A percentile compares a stretch with the other conserved stretches of the same genome.
These are phyloP conservation scores for Acromyrmex echinatior DNA, from an alignment of 1,140 invertebrate species.

Conservation along the genomic window DNA sequence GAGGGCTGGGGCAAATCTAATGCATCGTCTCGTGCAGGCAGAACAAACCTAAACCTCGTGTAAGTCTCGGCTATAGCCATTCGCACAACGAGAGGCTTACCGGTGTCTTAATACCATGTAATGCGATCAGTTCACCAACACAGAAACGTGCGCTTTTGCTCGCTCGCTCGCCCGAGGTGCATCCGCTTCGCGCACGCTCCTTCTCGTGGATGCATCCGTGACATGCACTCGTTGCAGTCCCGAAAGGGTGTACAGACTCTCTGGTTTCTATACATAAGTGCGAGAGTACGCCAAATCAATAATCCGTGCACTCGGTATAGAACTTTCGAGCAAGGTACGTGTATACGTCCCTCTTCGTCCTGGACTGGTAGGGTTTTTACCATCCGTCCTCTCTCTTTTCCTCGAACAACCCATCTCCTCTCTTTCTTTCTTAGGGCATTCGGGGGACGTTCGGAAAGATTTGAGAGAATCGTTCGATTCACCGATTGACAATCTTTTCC, in stretches of 20 bases:
- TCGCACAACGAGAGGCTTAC: slow-evolving; percentile 79
- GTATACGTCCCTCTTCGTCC: slow-evolving; percentile 29
- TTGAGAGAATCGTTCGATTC: too few species aligned
- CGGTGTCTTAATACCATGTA: slow-evolving; percentile 84
- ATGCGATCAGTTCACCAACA: slow-evolving; percentile 83
- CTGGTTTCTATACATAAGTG: slow-evolving; percentile 72
- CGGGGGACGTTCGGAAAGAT: too few species aligned
- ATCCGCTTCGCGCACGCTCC: neutral
- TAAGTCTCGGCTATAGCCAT: slow-evolving; percentile 79
- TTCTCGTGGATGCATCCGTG: slow-evolving; percentile 24
- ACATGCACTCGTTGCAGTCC: slow-evolving; percentile 49
- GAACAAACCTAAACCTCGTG: slow-evolving; percentile 77
- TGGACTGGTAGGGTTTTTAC: too few species aligned
- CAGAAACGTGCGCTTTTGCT: slow-evolving; percentile 64
- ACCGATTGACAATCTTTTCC: neutral
- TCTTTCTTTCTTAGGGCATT: too few species aligned
- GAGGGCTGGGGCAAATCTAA: slow-evolving; percentile 24
- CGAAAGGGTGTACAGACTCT: slow-evolving; percentile 62
- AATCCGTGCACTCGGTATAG: slow-evolving; percentile 68
- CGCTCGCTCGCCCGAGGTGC: neutral
- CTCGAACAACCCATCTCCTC: too few species aligned
- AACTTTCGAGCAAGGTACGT: slow-evolving; percentile 70
- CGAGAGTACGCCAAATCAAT: slow-evolving; percentile 78
- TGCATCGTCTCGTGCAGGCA: slow-evolving; percentile 48
- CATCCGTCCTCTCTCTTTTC: too few species aligned